Base-by-base conservation (phyloP, 2,113 vertebrate genomes). In the Chloropsis cyanopogon region DNA sequence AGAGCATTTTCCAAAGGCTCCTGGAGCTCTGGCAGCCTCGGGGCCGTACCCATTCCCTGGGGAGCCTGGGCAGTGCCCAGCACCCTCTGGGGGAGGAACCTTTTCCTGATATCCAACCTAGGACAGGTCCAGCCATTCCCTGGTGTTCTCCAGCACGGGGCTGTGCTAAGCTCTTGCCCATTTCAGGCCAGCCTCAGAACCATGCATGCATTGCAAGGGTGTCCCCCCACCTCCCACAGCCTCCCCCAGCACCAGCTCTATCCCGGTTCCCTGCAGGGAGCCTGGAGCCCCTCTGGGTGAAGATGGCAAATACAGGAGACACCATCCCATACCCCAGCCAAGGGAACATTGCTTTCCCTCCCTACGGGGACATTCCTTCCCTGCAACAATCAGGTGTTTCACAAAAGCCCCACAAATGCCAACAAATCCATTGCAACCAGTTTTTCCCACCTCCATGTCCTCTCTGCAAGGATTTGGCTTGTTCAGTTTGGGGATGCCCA, bases 11-110 rank as follows among this genome's bases (percentile, higher is more conserved):
- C 46, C 61, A 35, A 60, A 7, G 0, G 0, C 44, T 57, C 35
- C 66, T 37, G 37, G 59, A 65, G 44, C 46, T 82, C 53, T 61
- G 61, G 2, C 86, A 82, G 46, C 29, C 47, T 26, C 0, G 14
- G 29, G 28, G 54, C 20, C 0, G 0, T 46, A 46, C 0, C 24
- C 28, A 41, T 59, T 53, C 69, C 46, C 53, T 31, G 44, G 21
- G 44, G 33, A 73, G 8, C 33, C 59, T 17, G n/a, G 0, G 0
- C 61, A 59, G 69, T 41, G n/a, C 3, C 60, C 4, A 1, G 12
- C 5, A 47, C 24, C 29, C 29, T 53, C 20, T 35, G 61, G 7
- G 26, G 20, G 16, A 60, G 41, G 46, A 68, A 8, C 11, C 5
- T 68, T 68, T 41, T 0, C 61, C 61, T 53, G 13, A 18, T 7